A percentile compares a stretch with the other conserved stretches of the same genome.
Conservation (phyloP, 2,113 vertebrate genomes). For the Elachura formosa region DNA sequence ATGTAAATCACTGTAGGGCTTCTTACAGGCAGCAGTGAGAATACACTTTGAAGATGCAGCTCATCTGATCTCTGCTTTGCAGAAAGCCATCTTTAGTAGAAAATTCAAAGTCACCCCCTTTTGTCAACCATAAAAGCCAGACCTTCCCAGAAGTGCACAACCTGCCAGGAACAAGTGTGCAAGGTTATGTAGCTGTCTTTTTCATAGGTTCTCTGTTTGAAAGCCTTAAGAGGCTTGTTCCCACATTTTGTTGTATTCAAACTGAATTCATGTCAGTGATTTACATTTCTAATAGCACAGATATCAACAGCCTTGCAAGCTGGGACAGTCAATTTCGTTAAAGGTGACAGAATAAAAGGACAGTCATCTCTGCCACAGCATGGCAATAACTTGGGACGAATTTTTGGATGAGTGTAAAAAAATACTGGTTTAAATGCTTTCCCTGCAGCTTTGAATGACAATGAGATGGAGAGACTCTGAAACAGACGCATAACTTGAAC, state of each 20-base stretch:
- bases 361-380: slow-evolving; percentile 11
- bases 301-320: neutral
- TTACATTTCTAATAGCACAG: neutral
- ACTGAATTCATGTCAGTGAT: neutral
- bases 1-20: neutral
- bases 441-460: slow-evolving; percentile 47
- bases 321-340: slow-evolving; percentile 18
- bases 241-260: neutral
- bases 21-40: neutral
- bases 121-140: neutral
- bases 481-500: slow-evolving; percentile 42
- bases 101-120: neutral
- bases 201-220: neutral
- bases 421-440: slow-evolving; percentile 36
- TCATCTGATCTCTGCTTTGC: neutral
- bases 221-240: neutral
- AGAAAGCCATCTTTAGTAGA: neutral
- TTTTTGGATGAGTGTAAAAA: neutral
- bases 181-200: neutral
- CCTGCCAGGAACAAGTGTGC: rapidly evolving
- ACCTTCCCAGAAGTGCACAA: neutral
- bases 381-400: neutral
- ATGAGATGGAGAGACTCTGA: slow-evolving; percentile 33
- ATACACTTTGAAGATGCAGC: neutral
- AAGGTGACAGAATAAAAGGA: slow-evolving; percentile 12